Evolutionary conservation across 53 echinoderm and acorn worm species (phyloP), one percentile per base, ranked within the genome.

Genomic region (Hippasteria phrygiana): DNA sequence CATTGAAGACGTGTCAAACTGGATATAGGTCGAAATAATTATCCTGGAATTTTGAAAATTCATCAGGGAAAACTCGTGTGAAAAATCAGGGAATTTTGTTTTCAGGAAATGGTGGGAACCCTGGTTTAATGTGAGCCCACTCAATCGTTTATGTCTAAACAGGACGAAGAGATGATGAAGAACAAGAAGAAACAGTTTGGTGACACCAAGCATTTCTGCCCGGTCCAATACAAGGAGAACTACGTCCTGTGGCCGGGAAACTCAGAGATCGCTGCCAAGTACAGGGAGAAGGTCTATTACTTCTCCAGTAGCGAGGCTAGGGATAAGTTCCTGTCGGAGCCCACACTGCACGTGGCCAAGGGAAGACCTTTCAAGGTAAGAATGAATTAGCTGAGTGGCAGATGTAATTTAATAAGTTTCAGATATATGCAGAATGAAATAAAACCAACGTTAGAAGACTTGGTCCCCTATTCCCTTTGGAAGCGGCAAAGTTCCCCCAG

Each of bases 161-260:
- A 99, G 99, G 99, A 99, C 90, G 99, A 99, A 86, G 99, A 99
- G 85, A 90, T 99, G 20, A 88, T 90, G 46, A 95, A 95, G 88
- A 99, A 96, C 80, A 99, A 99, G 87, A 99, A 90, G 87, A 99
- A 96, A 77, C 99, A 96, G 88, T 94, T 96, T 90, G 99, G 99
- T 7, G 99, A 99, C 90, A 94, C 95, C 82, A 99, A 99, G 80
- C 99, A 99, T 71, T 99, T 95, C 87, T 99, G 99, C 53, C 96
- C 99, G 0, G 99, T 99, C 33, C 81, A 94, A 5, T 90, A 83
- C 87, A 93, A 94, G 50, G 99, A 99, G 79, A 94, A 91, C 74
- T 88, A 71, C 85, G 92, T 96, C 22, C 90, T 99, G 26, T 99
- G 95, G 95, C 99, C 99, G 38, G 96, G 99, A 3, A 99, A 99